Percentiles rank a stretch among this genome's conserved stretches.
phyloP scores from a whole-genome alignment of 2,888 invertebrate genomes.

The Archips xylosteana region DNA sequence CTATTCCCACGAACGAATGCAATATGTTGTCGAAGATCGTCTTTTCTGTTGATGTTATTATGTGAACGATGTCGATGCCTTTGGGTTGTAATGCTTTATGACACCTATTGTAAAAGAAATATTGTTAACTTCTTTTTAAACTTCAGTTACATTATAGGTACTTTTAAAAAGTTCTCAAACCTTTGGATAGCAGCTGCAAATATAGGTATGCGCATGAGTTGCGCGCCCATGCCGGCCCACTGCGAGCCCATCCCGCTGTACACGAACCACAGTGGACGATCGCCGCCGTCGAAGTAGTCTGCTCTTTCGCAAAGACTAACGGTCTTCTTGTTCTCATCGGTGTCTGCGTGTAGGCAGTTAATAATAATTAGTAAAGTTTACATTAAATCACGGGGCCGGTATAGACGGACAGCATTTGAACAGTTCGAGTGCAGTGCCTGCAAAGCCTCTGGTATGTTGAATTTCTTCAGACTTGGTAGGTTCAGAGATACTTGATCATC shows the following conservation, averaged over 20 bases:
- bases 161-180: slow-evolving; percentile 40
- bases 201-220: slow-evolving; percentile 83
- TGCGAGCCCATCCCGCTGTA: slow-evolving; percentile 89
- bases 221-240: slow-evolving; percentile 86
- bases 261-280: slow-evolving; percentile 85
- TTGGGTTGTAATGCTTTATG: slow-evolving; percentile 80
- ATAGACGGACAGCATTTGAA: too few relatives aligned
- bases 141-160: background rate
- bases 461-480: too few relatives aligned
- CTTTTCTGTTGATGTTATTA: slow-evolving; percentile 85
- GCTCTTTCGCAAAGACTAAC: slow-evolving; percentile 35
- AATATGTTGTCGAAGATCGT: slow-evolving; percentile 79
- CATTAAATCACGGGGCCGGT: too few relatives aligned
- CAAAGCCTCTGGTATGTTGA: too few relatives aligned
- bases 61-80: slow-evolving; percentile 85
- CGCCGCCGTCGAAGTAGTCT: slow-evolving; percentile 44
- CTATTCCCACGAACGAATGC: slow-evolving; percentile 90
- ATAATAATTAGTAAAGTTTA: background rate
- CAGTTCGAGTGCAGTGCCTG: too few relatives aligned
- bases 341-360: slow-evolving; percentile 46
- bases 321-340: slow-evolving; percentile 35
- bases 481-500: too few relatives aligned
- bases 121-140: background rate
- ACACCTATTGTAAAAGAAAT: slow-evolving; percentile 17
- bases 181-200: slow-evolving; percentile 76